Evolutionary conservation across 2,888 invertebrate genomes (phyloP).

Genomic region (Drosophila pegasa): DNA sequence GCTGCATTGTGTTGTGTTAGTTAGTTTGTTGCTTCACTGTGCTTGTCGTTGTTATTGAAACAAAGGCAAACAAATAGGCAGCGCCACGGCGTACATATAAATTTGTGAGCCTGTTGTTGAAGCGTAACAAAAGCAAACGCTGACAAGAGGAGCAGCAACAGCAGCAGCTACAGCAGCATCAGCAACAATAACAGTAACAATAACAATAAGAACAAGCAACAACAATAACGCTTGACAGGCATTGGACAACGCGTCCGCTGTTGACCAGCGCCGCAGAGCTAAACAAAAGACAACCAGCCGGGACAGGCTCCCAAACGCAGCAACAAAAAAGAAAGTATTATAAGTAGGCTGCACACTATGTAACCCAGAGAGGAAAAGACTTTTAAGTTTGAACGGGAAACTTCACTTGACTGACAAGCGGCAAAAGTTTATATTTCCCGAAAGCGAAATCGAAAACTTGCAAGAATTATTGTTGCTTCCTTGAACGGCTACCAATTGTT

Average conservation of each 20-base stretch:
- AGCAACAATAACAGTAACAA: conserved; percentile 26
- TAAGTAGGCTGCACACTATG: background rate
- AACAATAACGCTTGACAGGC: conserved; percentile 66
- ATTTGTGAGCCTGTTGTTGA: conserved; percentile 41
- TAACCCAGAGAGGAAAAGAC: background rate
- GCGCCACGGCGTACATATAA: conserved; percentile 25
- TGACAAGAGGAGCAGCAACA: conserved; percentile 18
- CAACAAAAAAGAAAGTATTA: background rate
- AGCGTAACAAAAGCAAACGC: conserved; percentile 44
- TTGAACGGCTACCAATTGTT: background rate
- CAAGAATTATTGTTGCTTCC: background rate
- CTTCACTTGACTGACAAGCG: background rate
- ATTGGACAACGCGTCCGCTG: conserved; percentile 59
- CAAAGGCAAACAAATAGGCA: conserved; percentile 48
- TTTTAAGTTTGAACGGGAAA: background rate
- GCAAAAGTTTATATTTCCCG: background rate
- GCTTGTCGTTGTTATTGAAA: conserved; percentile 32
- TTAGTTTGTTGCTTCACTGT: conserved; percentile 15
- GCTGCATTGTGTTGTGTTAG: conserved; percentile 15
- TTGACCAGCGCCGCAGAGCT: conserved; percentile 45
- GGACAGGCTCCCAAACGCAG: conserved; percentile 7
- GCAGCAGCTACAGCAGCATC: conserved; percentile 4
- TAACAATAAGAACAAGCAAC: conserved; percentile 46
- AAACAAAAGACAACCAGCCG: conserved; percentile 33
- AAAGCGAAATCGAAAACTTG: background rate